phyloP scores from a whole-genome alignment of 2,113 vertebrate genomes.

The Spea multiplicata region DNA sequence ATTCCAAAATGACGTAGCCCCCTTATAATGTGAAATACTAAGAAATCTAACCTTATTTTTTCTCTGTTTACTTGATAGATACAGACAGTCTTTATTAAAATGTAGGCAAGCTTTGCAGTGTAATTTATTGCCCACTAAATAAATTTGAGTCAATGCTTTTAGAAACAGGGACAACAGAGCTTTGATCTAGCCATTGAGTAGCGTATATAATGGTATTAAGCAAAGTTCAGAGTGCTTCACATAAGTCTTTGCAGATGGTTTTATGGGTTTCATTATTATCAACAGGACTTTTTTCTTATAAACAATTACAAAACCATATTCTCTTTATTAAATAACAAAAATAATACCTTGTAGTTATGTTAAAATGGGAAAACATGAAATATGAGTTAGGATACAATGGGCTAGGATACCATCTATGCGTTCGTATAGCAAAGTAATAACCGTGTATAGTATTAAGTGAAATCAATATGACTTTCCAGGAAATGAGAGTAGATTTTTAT shows the following conservation, averaged over 20 bases:
- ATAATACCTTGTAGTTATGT: neutral
- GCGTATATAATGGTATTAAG: constrained; percentile 52
- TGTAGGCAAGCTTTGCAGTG: constrained; percentile 38
- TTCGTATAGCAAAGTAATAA: neutral
- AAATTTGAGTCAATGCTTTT: constrained; percentile 39
- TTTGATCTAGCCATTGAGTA: constrained; percentile 35
- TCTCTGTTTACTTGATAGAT: constrained; percentile 28
- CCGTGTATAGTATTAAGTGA: neutral
- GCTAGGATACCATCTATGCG: neutral
- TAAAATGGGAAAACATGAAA: neutral
- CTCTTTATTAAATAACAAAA: constrained; percentile 1
- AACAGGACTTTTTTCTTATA: constrained; percentile 9
- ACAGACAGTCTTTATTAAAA: constrained; percentile 45
- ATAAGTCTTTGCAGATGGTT: neutral
- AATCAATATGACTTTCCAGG: neutral
- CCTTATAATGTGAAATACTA: constrained; percentile 58
- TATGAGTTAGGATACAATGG: neutral
- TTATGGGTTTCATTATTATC: constrained; percentile 8
- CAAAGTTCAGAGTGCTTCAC: neutral
- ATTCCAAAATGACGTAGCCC: constrained; percentile 36
- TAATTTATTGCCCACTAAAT: constrained; percentile 61
- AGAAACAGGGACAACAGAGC: constrained; percentile 52
- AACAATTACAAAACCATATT: constrained; percentile 24
- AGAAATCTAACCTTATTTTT: constrained; percentile 60
- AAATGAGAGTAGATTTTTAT: neutral